A percentile compares a stretch with the other conserved stretches of the same genome.
Evolutionary conservation across 2,888 invertebrate species (phyloP).

Genomic region (Nowickia ferox): DNA sequence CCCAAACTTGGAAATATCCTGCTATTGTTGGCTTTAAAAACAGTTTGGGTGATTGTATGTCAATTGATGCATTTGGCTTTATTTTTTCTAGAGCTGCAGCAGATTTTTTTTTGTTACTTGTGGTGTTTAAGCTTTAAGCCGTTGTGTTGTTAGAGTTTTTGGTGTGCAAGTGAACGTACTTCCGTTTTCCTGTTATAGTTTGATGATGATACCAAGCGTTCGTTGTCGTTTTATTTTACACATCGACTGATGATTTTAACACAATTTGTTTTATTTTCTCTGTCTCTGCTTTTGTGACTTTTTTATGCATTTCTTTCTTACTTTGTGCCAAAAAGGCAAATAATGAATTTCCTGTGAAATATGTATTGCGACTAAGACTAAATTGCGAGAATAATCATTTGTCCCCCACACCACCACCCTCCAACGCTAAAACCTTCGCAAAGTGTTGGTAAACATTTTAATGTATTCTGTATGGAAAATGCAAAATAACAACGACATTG

Average conservation of each 20-base stretch:
- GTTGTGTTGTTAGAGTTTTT: slow-evolving; percentile 40
- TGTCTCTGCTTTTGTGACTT: background rate
- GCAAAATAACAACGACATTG: slow-evolving; percentile 79
- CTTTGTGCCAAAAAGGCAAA: slow-evolving; percentile 62
- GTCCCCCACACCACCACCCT: background rate
- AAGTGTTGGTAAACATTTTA: slow-evolving; percentile 34
- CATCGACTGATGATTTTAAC: slow-evolving; percentile 42
- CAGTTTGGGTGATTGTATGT: slow-evolving; percentile 66
- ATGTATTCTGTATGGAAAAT: slow-evolving; percentile 58
- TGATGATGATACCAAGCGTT: slow-evolving; percentile 62
- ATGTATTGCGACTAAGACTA: slow-evolving; percentile 40
- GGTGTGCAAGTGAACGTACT: slow-evolving; percentile 71
- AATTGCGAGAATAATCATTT: slow-evolving; percentile 48
- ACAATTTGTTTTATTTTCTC: slow-evolving; percentile 31
- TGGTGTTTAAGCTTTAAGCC: slow-evolving; percentile 25
- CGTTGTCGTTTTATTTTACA: slow-evolving; percentile 36
- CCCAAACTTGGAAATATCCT: slow-evolving; percentile 52
- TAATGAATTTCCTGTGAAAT: slow-evolving; percentile 71
- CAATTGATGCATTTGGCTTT: slow-evolving; percentile 70
- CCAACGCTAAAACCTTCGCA: no score
- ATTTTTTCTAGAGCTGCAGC: slow-evolving; percentile 23
- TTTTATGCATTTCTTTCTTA: slow-evolving; percentile 25
- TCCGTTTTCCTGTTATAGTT: slow-evolving; percentile 70
- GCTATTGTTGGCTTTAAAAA: slow-evolving; percentile 60
- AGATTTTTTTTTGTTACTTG: slow-evolving; percentile 5